These are phyloP conservation scores for Acanthurus leucopareius DNA, from an alignment of 2,797 vertebrate species.

Conservation along the genomic window DNA sequence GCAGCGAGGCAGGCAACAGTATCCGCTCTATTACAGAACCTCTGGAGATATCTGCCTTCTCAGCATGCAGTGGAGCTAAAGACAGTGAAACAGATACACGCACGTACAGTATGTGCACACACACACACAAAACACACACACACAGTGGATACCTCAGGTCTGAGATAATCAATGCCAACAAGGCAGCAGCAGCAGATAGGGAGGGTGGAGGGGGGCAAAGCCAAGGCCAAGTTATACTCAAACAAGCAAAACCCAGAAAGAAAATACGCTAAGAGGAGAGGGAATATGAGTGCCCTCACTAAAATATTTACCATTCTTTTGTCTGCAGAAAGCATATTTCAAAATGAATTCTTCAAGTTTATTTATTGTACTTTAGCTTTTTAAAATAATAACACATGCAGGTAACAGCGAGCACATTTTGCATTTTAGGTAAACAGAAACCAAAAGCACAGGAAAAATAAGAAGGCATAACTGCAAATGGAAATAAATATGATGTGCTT, in stretches of 20 bases:
- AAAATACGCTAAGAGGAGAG: constrained; percentile 37
- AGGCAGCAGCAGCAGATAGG: constrained; percentile 60
- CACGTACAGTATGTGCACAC: constrained; percentile 23
- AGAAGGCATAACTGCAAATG: constrained; percentile 9
- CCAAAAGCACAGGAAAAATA: neutral
- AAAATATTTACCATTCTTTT: constrained; percentile 54
- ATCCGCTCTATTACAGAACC: constrained; percentile 76
- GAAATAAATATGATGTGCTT: constrained; percentile 22
- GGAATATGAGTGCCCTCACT: constrained; percentile 28
- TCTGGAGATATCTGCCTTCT: constrained; percentile 78
- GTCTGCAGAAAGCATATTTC: constrained; percentile 21
- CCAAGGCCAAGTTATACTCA: constrained; percentile 63
- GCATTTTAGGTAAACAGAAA: constrained; percentile 10
- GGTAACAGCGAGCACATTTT: neutral
- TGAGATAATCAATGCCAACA: constrained; percentile 79
- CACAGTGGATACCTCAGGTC: constrained; percentile 51
- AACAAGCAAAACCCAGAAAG: constrained; percentile 58
- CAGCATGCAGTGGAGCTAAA: constrained; percentile 71
- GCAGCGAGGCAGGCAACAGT: constrained; percentile 74
- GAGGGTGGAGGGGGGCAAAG: constrained; percentile 51
- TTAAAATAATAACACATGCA: constrained; percentile 36
- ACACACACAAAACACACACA: neutral
- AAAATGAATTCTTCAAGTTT: constrained; percentile 25
- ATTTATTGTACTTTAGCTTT: constrained; percentile 25
- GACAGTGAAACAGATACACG: constrained; percentile 55